Evolutionary conservation across 2,797 vertebrate genomes (phyloP).

Genomic region (Halcyon badia): DNA sequence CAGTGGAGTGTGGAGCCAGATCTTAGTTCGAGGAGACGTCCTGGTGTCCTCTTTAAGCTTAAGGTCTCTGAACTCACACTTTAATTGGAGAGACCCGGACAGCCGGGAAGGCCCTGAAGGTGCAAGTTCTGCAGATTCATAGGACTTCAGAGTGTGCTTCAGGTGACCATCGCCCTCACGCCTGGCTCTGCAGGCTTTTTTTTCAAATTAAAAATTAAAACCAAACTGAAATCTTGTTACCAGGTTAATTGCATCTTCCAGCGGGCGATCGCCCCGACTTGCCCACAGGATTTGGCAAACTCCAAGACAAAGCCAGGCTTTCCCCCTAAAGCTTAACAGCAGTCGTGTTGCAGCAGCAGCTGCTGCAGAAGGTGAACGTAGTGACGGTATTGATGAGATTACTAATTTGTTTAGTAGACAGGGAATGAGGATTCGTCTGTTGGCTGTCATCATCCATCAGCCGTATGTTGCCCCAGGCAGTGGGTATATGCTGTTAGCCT

Average conservation of each 20-base stretch:
- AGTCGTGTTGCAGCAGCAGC: conserved; percentile 60
- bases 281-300: conserved; percentile 19
- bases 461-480: conserved; percentile 78
- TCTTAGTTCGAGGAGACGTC: neutral
- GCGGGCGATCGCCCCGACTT: neutral
- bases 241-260: neutral
- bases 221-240: neutral
- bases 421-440: conserved; percentile 77
- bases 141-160: neutral
- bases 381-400: conserved; percentile 78
- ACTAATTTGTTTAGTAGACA: conserved; percentile 79
- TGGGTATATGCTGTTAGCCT: conserved; percentile 76
- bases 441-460: conserved; percentile 81
- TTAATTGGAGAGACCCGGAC: neutral
- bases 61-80: neutral
- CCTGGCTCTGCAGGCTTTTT: neutral
- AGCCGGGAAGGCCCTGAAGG: neutral
- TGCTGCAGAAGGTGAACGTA: conserved; percentile 76
- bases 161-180: neutral
- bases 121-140: neutral
- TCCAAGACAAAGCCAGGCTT: conserved; percentile 2
- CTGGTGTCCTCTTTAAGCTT: neutral
- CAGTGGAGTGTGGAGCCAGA: neutral
- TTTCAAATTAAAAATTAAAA: neutral
- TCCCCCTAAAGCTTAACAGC: conserved; percentile 48